Percentiles rank a stretch among this genome's conserved stretches.
phyloP scores from a whole-genome alignment of 2,797 vertebrate genomes.

The Rhinogobio ventralis region DNA sequence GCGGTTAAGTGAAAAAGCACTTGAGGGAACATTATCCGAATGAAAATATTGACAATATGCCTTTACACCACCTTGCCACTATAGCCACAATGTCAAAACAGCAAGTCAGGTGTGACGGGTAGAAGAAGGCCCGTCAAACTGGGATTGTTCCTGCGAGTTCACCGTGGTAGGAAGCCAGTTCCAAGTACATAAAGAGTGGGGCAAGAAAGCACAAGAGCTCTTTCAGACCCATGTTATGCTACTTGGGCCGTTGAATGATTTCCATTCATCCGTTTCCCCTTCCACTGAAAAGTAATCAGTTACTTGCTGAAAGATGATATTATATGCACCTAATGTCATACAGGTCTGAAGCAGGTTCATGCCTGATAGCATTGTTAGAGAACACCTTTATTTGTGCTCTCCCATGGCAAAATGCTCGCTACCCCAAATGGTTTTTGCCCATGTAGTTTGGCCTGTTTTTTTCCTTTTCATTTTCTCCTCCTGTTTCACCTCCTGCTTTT shows the following conservation, averaged over 20 bases:
- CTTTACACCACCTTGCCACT: slow-evolving; percentile 67
- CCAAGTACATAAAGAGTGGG: slow-evolving; percentile 67
- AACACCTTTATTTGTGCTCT: slow-evolving; percentile 41
- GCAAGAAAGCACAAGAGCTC: slow-evolving; percentile 75
- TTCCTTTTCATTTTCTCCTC: slow-evolving; percentile 29
- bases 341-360: slow-evolving; percentile 69
- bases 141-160: slow-evolving; percentile 73
- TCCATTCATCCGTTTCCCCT: slow-evolving; percentile 74
- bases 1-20: slow-evolving; percentile 57
- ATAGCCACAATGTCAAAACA: slow-evolving; percentile 75
- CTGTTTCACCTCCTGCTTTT: slow-evolving; percentile 63
- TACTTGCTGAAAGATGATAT: slow-evolving; percentile 76
- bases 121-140: slow-evolving; percentile 71
- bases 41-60: slow-evolving; percentile 66
- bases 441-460: slow-evolving; percentile 54
- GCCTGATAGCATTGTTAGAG: slow-evolving; percentile 69
- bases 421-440: slow-evolving; percentile 45
- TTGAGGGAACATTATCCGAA: slow-evolving; percentile 67
- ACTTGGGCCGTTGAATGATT: slow-evolving; percentile 81
- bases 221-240: slow-evolving; percentile 78
- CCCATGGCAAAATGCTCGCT: slow-evolving; percentile 1
- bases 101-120: slow-evolving; percentile 69
- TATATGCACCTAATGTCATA: slow-evolving; percentile 77
- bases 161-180: slow-evolving; percentile 63
- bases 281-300: slow-evolving; percentile 77